These are phyloP conservation scores for Gopherus flavomarginatus DNA, from an alignment of 2,113 vertebrate species.

Conservation along the genomic window DNA sequence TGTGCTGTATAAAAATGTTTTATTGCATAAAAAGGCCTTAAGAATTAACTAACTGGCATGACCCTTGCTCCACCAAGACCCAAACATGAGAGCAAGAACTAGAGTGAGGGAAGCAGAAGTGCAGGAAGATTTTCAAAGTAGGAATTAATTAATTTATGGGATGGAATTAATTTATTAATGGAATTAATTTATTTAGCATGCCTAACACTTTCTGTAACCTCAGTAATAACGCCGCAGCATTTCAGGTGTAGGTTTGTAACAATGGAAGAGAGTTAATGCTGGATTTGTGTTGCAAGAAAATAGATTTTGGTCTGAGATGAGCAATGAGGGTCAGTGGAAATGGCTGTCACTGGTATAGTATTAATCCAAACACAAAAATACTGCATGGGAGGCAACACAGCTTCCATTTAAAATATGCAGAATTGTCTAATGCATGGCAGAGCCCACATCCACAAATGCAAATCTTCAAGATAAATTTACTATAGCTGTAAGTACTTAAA, in stretches of 20 bases:
- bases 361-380: neutral
- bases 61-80: neutral
- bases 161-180: neutral
- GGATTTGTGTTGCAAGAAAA: neutral
- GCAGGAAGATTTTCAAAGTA: neutral
- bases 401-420: neutral
- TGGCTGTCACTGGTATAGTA: neutral
- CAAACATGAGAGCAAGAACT: neutral
- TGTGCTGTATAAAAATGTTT: fast-evolving
- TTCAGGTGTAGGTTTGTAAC: neutral
- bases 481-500: fast-evolving
- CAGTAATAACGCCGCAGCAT: neutral
- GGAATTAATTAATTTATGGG: neutral
- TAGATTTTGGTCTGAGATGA: neutral
- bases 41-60: neutral
- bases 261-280: neutral
- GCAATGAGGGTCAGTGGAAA: neutral
- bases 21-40: neutral
- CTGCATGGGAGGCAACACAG: neutral
- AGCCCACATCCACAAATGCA: neutral
- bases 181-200: neutral
- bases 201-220: neutral
- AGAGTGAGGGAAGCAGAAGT: neutral
- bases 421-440: neutral
- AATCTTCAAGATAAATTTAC: neutral